phyloP scores from a whole-genome alignment of 2,113 vertebrate genomes.

The Eleginops maclovinus region DNA sequence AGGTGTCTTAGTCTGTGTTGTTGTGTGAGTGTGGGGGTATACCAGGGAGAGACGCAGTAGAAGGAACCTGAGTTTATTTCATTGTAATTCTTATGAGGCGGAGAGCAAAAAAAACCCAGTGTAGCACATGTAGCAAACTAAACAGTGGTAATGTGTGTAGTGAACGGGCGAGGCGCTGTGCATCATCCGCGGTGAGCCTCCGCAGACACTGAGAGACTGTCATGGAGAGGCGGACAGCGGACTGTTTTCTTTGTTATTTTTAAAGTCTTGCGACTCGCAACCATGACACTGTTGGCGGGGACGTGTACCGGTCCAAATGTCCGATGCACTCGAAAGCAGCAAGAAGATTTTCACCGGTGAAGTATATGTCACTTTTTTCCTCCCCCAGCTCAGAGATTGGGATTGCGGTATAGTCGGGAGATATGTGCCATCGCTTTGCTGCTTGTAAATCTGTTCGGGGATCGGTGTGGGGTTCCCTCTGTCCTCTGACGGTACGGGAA shows the following conservation, averaged over 20 bases:
- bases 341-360: slow-evolving; percentile 79
- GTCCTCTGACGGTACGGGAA: slow-evolving; percentile 38
- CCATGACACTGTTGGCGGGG: slow-evolving; percentile 74
- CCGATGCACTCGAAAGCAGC: slow-evolving; percentile 78
- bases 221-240: slow-evolving; percentile 83
- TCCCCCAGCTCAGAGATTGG: slow-evolving; percentile 59
- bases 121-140: slow-evolving; percentile 40
- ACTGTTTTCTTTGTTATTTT: slow-evolving; percentile 86
- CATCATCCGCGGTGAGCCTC: slow-evolving; percentile 66
- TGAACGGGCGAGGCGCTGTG: slow-evolving; percentile 84
- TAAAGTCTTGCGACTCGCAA: slow-evolving; percentile 79
- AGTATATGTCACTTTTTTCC: slow-evolving; percentile 81
- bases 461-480: slow-evolving; percentile 53
- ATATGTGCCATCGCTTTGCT: slow-evolving; percentile 74
- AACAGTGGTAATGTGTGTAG: slow-evolving; percentile 71
- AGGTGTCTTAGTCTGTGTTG: too few species aligned
- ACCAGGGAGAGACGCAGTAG: too few species aligned
- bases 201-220: slow-evolving; percentile 78
- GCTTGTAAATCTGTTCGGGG: slow-evolving; percentile 59
- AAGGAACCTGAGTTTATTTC: too few species aligned
- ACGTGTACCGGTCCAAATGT: slow-evolving; percentile 63
- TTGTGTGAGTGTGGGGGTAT: too few species aligned
- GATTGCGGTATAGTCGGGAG: slow-evolving; percentile 79
- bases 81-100: background rate
- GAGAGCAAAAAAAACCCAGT: background rate